Evolutionary conservation across 2,888 invertebrate genomes (phyloP).

Genomic region (Euplagia quadripunctaria): DNA sequence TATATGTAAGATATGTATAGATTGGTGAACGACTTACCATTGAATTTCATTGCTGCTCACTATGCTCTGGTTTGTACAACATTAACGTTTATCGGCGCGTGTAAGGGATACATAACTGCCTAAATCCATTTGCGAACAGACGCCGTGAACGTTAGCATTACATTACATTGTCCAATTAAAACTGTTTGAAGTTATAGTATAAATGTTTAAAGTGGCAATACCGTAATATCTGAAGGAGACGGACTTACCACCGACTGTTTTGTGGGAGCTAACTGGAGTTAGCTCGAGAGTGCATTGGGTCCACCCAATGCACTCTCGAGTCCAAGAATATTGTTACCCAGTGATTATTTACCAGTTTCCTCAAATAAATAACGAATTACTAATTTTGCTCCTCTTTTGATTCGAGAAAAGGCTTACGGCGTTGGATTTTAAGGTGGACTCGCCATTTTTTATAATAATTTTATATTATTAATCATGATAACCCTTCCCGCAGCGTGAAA

Average conservation of each 20-base stretch:
- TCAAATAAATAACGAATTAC: too few relatives aligned
- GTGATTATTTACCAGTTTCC: too few relatives aligned
- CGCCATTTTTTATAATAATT: too few relatives aligned
- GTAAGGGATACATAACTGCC: slow-evolving; percentile 24
- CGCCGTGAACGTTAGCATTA: not conserved
- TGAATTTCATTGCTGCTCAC: not conserved
- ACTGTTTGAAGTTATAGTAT: not conserved
- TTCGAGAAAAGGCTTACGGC: too few relatives aligned
- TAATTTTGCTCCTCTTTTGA: not conserved
- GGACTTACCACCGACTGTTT: not conserved
- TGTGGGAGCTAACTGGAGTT: too few relatives aligned
- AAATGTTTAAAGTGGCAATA: not conserved
- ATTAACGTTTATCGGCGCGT: slow-evolving; percentile 2
- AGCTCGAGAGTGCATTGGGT: too few relatives aligned
- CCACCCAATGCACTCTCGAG: not conserved
- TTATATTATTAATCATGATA: too few relatives aligned
- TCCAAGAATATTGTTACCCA: too few relatives aligned
- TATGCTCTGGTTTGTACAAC: not conserved
- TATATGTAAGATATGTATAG: too few relatives aligned
- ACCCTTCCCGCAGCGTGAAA: too few relatives aligned
- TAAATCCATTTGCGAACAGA: slow-evolving; percentile 11
- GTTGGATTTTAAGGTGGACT: too few relatives aligned
- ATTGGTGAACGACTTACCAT: not conserved
- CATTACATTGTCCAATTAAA: not conserved
- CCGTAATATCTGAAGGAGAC: not conserved